Percentiles rank a stretch among this genome's conserved stretches.
Conservation (phyloP, 30 jellyfish, hydroid and myxozoan genomes). For the Aurelia sp. region DNA sequence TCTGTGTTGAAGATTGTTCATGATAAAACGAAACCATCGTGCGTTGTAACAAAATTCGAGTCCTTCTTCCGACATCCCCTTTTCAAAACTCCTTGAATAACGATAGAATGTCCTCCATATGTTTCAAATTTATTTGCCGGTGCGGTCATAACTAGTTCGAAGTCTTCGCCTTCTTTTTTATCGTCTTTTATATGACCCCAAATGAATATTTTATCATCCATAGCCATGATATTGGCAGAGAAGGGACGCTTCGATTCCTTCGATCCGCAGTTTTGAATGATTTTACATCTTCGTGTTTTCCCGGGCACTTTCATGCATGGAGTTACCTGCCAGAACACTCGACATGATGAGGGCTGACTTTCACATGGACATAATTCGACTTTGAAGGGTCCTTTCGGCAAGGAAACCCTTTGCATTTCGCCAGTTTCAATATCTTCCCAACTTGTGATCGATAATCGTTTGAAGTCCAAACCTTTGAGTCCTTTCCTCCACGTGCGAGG, state of each 20-base stretch:
- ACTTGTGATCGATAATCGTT: conserved; percentile 63
- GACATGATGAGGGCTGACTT: conserved; percentile 73
- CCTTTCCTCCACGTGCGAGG: conserved; percentile 74
- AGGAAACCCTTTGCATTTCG: conserved; percentile 42
- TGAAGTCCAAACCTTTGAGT: conserved; percentile 49
- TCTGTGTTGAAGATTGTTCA: not conserved
- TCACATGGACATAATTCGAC: conserved; percentile 70
- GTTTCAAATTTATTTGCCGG: conserved; percentile 26
- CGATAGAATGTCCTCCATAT: not conserved
- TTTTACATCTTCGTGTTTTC: conserved; percentile 76
- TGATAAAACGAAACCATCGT: conserved; percentile 65
- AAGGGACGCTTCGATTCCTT: conserved; percentile 57
- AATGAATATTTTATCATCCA: conserved; percentile 51
- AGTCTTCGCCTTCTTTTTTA: conserved; percentile 78
- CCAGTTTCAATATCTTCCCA: conserved; percentile 67
- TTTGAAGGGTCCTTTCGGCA: conserved; percentile 35
- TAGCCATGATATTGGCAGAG: conserved; percentile 44
- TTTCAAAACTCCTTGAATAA: conserved; percentile 45
- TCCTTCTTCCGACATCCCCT: conserved; percentile 71
- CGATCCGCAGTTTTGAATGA: conserved; percentile 45
- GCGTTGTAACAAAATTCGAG: conserved; percentile 51
- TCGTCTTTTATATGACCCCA: conserved; percentile 84
- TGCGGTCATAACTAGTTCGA: conserved; percentile 50
- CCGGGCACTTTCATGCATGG: conserved; percentile 79
- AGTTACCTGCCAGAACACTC: conserved; percentile 65